These are phyloP conservation scores for Aphelenchoides fujianensis DNA, from an alignment of 1,140 invertebrate species.

Conservation along the genomic window DNA sequence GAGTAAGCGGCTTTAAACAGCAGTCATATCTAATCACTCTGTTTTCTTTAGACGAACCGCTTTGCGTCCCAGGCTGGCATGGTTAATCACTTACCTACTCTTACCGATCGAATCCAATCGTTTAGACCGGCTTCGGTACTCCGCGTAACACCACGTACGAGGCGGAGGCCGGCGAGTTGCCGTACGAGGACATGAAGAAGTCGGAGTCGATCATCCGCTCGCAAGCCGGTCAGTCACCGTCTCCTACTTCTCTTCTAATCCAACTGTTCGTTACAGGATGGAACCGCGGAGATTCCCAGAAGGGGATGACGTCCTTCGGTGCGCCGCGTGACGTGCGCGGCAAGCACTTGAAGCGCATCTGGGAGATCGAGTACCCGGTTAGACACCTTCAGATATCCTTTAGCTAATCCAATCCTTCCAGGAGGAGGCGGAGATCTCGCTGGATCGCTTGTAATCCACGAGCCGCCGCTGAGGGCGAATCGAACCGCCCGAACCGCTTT, in stretches of 20 bases:
- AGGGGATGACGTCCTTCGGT: slow-evolving; percentile 49
- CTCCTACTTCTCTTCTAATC: too few relatives aligned
- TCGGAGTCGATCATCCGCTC: slow-evolving; percentile 61
- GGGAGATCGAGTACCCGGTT: slow-evolving; percentile 55
- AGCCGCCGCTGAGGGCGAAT: background rate
- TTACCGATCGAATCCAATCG: background rate
- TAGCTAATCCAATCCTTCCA: slow-evolving; percentile 44
- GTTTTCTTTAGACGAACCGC: slow-evolving; percentile 56
- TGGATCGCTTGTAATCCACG: slow-evolving; percentile 54
- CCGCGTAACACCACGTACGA: slow-evolving; percentile 61
- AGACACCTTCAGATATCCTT: background rate
- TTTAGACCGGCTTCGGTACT: slow-evolving; percentile 57
- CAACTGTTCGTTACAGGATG: too few relatives aligned
- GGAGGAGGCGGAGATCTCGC: slow-evolving; percentile 54
- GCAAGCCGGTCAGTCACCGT: slow-evolving; percentile 62
- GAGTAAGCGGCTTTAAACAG: slow-evolving; percentile 55
- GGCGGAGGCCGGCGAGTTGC: slow-evolving; percentile 60
- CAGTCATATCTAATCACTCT: too few relatives aligned
- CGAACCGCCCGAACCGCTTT: background rate
- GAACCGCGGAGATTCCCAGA: too few relatives aligned
- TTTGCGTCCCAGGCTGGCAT: slow-evolving; percentile 60
- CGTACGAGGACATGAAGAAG: slow-evolving; percentile 63
- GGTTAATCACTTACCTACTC: slow-evolving; percentile 55
- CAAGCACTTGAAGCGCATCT: slow-evolving; percentile 58
- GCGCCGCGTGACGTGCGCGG: slow-evolving; percentile 55